Base-by-base conservation (phyloP, 2,113 vertebrate genomes). In the Cinclus mexicanus region DNA sequence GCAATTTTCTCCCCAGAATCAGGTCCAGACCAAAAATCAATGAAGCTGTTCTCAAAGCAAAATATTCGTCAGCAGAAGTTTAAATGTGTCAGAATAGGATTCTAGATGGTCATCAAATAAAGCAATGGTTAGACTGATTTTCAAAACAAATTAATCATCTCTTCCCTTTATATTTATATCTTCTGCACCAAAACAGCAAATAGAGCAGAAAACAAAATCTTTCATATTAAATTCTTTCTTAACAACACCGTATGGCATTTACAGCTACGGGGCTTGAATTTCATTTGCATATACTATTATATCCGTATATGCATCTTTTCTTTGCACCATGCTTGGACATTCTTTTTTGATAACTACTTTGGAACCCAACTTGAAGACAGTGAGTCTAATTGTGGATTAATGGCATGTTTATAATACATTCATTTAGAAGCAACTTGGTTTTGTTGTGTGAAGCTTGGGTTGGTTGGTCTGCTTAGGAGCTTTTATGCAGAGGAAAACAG, bases 81-180 rank as follows among this genome's bases (percentile, higher is more conserved):
- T 59, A 71, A 84, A 63, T 56, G 33, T 84, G 53, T 75, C 74
- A 52, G 53, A 83, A 53, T 68, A 64, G 57, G 31, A 82, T 84
- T 84, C 60, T 87, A 59, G 28, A n/a, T 71, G 72, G 83, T 92
- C 88, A 95, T 65, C 76, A 92, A 89, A 75, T 83, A 81, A 88
- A 83, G 15, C 47, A 83, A n/a, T 3, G 2, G 21, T 26, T 86
- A 29, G 75, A 77, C 90, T 2, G 1, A 55, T 86, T 95, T 94
- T 86, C 75, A 75, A 95, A 95, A 71, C n/a, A 93, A 90, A 94
- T 81, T 67, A 78, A 71, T 94, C 12, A 60, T 64, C n/a, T 67
- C 17, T 70, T 94, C 41, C 20, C 13, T 25, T 26, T 85, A 28
- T 64, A 71, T 87, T 89, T 75, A 31, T 68, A 65, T 90, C 10